Base-by-base conservation (phyloP, 2,797 vertebrate genomes). In the Poeciliopsis turneri region DNA sequence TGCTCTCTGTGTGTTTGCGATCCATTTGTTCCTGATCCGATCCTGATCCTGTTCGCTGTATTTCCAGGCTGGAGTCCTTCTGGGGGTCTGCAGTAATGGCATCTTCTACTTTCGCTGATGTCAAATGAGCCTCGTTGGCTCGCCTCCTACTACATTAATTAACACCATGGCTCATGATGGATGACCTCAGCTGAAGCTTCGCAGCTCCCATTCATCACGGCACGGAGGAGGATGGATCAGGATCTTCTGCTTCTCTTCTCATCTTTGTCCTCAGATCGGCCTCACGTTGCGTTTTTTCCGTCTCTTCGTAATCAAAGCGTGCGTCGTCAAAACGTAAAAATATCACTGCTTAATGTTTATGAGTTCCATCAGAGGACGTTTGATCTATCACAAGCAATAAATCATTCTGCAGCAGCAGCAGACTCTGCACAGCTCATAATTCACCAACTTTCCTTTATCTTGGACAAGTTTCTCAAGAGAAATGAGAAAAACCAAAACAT, bases 131-230 rank as follows among this genome's bases (percentile, higher is more conserved):
- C 76, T 88, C 41, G 57, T 92, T 90, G 92, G 90, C 89, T 87
- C 41, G 36, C 90, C 92, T 94, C 94, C 93, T 93, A 93, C 94
- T 93, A 90, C 93, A 95, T 95, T 95, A 95, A 96, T 96, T 95
- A 96, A 95, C 93, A 91, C 88, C 79, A 76, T 30, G 82, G 86
- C 85, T 91, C 75, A 86, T 96, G 95, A 96, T 95, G 92, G 93
- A 96, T 94, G 87, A 92, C 93, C 91, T 91, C 89, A 90, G 90
- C 90, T 93, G 91, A 90, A 86, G 90, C 88, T 79, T 84, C 82
- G 87, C 82, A 74, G 74, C 87, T 91, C 91, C 92, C 94, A 95
- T 96, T 95, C 90, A 96, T 96, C 95, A 96, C 86, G 68, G 81
- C 88, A 87, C 47, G 87, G 90, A 80, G 89, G 86, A 90, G 90